Conservation (phyloP, 1,140 invertebrate species). For the Anthonomus grandis region DNA sequence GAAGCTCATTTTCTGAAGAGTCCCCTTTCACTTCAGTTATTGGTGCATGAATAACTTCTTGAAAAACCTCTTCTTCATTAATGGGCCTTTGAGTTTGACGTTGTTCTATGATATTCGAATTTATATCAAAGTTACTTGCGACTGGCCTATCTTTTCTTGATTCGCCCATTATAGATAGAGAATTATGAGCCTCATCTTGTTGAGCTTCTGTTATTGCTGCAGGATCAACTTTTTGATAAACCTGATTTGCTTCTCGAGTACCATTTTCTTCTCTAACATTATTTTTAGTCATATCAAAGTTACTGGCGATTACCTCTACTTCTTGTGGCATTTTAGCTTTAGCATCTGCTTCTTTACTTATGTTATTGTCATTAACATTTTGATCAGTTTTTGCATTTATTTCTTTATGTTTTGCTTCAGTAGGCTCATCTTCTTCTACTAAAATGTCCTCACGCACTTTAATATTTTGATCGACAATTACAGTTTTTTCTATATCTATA, state of each 20-base stretch:
- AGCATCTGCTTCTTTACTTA: background rate
- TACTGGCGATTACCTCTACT: too few species aligned
- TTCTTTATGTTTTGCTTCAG: background rate
- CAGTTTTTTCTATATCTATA: slow-evolving; percentile 12
- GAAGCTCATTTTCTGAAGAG: too few species aligned
- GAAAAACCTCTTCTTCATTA: too few species aligned
- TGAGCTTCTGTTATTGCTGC: background rate
- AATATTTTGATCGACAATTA: background rate
- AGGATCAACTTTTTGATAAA: background rate
- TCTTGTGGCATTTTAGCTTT: background rate
- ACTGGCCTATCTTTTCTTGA: too few species aligned
- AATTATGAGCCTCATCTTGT: too few species aligned
- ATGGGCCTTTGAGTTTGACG: too few species aligned
- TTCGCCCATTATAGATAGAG: background rate
- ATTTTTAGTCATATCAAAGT: too few species aligned
- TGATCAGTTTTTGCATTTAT: background rate
- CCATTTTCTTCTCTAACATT: too few species aligned
- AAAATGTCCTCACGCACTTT: background rate
- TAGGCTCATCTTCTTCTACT: background rate
- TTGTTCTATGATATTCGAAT: too few species aligned
- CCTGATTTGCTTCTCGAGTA: background rate
- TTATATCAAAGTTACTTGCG: too few species aligned
- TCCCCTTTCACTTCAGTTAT: background rate
- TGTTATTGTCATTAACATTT: background rate
- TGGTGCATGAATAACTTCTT: background rate